Percentiles rank a stretch among this genome's conserved stretches.
Conservation (phyloP, 1,140 invertebrate species). For the Luehdorfia chinensis region DNA sequence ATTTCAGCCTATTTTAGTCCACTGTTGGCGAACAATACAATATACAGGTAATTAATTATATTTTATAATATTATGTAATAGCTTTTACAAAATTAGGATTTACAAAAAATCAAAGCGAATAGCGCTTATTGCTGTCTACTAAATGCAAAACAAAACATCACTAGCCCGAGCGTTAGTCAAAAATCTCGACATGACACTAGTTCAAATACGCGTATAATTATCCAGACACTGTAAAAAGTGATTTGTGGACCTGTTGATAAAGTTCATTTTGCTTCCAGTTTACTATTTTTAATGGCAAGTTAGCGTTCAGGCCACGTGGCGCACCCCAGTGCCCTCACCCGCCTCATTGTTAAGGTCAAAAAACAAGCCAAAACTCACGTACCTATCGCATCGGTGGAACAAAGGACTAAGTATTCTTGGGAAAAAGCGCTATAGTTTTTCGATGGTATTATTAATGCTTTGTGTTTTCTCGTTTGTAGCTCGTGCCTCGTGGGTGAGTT, state of each 20-base stretch:
- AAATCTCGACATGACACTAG: conserved; percentile 10
- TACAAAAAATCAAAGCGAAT: too few species aligned
- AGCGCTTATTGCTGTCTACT: too few species aligned
- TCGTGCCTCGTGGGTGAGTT: conserved; percentile 1
- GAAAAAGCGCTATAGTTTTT: conserved; percentile 39
- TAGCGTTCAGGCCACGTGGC: conserved; percentile 43
- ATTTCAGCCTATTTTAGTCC: too few species aligned
- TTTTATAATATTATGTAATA: too few species aligned
- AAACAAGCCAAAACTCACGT: conserved; percentile 57
- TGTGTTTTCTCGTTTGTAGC: conserved; percentile 24
- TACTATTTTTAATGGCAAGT: conserved; percentile 21
- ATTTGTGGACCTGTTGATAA: too few species aligned
- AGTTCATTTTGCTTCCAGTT: conserved; percentile 18
- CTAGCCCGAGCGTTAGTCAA: conserved; percentile 6
- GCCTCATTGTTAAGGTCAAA: conserved; percentile 58
- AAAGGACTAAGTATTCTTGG: conserved; percentile 42
- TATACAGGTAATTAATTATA: too few species aligned
- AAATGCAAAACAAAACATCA: conserved; percentile 1
- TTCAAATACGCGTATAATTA: conserved; percentile 9
- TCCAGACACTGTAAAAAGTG: too few species aligned
- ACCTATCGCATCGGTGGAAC: conserved; percentile 40
- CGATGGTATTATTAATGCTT: conserved; percentile 32
- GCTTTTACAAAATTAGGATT: too few species aligned
- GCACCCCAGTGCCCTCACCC: conserved; percentile 37
- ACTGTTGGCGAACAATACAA: too few species aligned